phyloP scores from a whole-genome alignment of 2,113 vertebrate species.

The Nestor notabilis region DNA sequence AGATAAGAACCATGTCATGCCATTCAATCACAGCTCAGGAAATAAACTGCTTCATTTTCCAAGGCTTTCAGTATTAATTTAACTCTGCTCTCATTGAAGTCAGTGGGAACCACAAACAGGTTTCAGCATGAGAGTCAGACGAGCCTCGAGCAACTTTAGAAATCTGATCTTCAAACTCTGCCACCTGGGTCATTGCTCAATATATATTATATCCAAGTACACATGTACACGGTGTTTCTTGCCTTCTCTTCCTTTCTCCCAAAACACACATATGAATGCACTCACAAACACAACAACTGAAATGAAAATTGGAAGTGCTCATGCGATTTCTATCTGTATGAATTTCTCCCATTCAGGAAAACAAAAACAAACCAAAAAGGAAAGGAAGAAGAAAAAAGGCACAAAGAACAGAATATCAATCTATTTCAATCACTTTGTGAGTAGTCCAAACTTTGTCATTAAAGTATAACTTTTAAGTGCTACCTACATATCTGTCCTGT shows the following conservation, averaged over 20 bases:
- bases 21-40: slow-evolving; percentile 28
- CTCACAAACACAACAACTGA: background rate
- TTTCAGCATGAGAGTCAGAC: background rate
- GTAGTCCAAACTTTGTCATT: background rate
- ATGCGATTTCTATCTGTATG: background rate
- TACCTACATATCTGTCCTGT: background rate
- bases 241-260: background rate
- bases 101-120: background rate
- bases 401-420: background rate
- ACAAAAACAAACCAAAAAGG: background rate
- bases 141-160: background rate
- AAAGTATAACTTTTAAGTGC: background rate
- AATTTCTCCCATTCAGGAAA: background rate
- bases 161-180: slow-evolving; percentile 25
- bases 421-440: background rate
- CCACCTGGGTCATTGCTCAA: background rate
- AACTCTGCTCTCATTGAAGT: background rate
- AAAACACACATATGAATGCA: background rate
- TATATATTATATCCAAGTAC: background rate
- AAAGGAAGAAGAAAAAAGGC: background rate
- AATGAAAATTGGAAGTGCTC: background rate
- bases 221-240: background rate
- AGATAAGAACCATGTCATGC: slow-evolving; percentile 11
- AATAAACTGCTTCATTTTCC: slow-evolving; percentile 46
- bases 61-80: slow-evolving; percentile 9